Base-by-base conservation (phyloP, 2,797 vertebrate species). In the Sebastes melanostomus region DNA sequence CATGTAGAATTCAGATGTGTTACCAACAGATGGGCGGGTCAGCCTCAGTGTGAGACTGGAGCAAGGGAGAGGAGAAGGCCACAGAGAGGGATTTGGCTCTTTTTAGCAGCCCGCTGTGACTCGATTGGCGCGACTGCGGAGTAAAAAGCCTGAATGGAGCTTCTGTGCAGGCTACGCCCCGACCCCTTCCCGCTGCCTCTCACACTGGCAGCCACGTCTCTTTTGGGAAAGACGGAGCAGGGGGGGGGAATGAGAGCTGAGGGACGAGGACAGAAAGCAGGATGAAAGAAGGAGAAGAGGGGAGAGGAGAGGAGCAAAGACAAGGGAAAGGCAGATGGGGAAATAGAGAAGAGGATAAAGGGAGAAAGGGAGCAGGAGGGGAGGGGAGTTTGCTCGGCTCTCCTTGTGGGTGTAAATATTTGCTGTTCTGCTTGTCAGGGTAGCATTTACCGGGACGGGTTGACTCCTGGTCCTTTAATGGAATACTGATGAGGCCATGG, bases 341-440 rank as follows among this genome's bases (percentile, higher is more conserved):
- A 63, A 86, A 61, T 32, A 66, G 66, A 77, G 38, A 56, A 56
- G 73, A 81, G 78, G 36, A 68, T 84, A 73, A 78, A 62, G 25
- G 63, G 36, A 58, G 52, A 72, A 32, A 72, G 74, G 65, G 46
- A 58, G 60, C 71, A 32, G 70, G 74, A 72, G 11, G 22, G 34
- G 78, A 80, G 80, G 82, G 63, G 66, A 71, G 81, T 72, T 58
- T 66, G 67, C 81, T 62, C 72, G 67, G 90, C 85, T 86, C 78
- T 91, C 86, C 86, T 78, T 84, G 85, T 89, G 81, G 89, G 92
- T 92, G 94, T 96, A 95, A 96, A 96, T 96, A 95, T 96, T 96
- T 96, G 94, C 95, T 93, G 92, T 96, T 95, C 95, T 92, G 93
- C 93, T 96, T 94, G 95, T 96, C 95, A 93, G 92, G 85, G 92